These are phyloP conservation scores for Chrosomus eos DNA, from an alignment of 2,797 vertebrate species.

Conservation along the genomic window DNA sequence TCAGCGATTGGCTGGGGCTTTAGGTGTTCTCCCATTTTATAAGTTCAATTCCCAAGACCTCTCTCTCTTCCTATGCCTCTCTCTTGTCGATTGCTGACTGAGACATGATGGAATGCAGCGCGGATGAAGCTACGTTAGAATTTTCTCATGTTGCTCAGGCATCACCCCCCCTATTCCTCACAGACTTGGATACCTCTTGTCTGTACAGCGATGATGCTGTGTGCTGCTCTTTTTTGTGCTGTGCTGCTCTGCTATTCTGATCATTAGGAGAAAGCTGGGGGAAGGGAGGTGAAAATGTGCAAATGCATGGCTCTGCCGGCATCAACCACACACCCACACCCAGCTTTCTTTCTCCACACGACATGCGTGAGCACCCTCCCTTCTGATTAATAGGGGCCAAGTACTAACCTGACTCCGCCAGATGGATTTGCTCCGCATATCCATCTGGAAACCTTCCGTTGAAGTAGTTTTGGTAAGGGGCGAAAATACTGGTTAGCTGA, in stretches of 20 bases:
- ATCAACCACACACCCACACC: background rate
- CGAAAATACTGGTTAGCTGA: no score
- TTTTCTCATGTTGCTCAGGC: constrained; percentile 14
- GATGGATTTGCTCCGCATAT: no score
- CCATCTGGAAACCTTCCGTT: no score
- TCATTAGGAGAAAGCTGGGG: constrained; percentile 1
- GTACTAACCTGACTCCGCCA: no score
- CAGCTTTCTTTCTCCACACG: constrained; percentile 55
- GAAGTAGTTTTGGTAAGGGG: no score
- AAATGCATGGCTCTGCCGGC: background rate
- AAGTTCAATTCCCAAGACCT: background rate
- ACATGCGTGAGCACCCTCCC: constrained; percentile 69
- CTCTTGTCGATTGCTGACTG: background rate
- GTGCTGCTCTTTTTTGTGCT: background rate
- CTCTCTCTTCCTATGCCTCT: no score
- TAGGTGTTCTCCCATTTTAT: background rate
- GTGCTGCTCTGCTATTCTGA: background rate
- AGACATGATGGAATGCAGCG: background rate
- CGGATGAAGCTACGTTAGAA: background rate
- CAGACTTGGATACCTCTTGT: background rate
- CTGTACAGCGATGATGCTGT: background rate
- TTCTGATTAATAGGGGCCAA: constrained; percentile 3
- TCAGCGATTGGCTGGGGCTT: background rate
- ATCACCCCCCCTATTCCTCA: background rate
- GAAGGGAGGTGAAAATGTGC: constrained; percentile 11